Base-by-base conservation (phyloP, 1,140 invertebrate species). In the Cotesia glomerata region DNA sequence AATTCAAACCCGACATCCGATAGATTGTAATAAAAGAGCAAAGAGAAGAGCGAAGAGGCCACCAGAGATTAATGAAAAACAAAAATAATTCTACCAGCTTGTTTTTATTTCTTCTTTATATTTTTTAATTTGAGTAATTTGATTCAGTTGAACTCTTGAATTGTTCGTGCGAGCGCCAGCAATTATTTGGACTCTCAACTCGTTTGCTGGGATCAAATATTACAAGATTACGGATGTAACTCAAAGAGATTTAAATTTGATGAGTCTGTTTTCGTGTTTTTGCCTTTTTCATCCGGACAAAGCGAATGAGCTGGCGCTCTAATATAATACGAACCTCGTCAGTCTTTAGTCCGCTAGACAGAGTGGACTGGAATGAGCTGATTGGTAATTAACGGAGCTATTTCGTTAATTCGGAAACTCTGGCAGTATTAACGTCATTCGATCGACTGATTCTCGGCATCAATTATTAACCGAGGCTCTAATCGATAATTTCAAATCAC, bases 341-440 rank as follows among this genome's bases (percentile, higher is more conserved):
- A 59, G 9, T 69, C 16, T 18, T 34, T 7, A 13, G 32, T 36
- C 3, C n/a, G 13, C 39, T 45, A 54, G 14, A 34, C 54, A 69
- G 36, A 26, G 26, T 26, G 26, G 26, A 26, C 35, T 26, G 16
- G 58, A 61, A 61, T 16, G 16, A 58, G 58, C 36, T 45, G 49
- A 69, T 69, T 62, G 58, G 58, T 61, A 51, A 69, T 69, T 69
- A 69, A 52, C 14, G 34, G 32, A 52, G 51, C 18, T 56, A 58
- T 26, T 69, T 69, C 67, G 61, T 69, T 69, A 69, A 69, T 61
- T 69, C 39, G 18, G 54, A 18, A 39, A 39, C 58, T 14, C 68
- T 39, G 18, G 61, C 45, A 49, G 39, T 36, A 34, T n/a, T 45
- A 34, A 45, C 26, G 49, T 36, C 52, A 36, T 58, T 39, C 56